Conservation (phyloP, 2,113 vertebrate species). For the Hemiprocne comata region DNA sequence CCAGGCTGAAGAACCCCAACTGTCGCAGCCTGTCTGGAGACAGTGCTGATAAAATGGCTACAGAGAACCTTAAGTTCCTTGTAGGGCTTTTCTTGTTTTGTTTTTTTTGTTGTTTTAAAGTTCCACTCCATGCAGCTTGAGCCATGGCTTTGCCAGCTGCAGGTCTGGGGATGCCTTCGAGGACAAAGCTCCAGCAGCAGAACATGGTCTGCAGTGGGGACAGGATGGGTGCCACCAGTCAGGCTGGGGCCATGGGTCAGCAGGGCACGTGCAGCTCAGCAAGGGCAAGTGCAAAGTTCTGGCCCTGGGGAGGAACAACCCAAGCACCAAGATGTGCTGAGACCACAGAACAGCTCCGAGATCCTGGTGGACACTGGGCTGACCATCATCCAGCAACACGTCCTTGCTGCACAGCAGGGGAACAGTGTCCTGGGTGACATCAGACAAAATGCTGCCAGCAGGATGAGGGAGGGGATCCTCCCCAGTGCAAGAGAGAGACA, state of each 20-base stretch:
- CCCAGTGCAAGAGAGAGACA: no score
- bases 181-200: neutral
- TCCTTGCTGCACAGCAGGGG: no score
- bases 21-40: neutral
- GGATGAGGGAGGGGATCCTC: no score
- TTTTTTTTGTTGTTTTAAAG: neutral
- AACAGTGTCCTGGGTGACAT: no score
- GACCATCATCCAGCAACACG: no score
- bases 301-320: neutral
- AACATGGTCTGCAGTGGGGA: no score
- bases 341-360: no score
- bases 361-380: no score
- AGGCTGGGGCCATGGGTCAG: neutral
- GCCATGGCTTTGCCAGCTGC: neutral
- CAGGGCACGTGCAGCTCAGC: neutral
- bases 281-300: neutral
- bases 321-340: neutral
- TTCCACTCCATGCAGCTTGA: neutral
- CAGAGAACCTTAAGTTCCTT: neutral
- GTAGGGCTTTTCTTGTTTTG: neutral
- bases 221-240: neutral
- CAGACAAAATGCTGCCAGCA: no score
- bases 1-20: no score
- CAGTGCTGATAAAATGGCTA: accelerated
- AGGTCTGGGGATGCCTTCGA: no score